Percentiles rank a stretch among this genome's conserved stretches.
Evolutionary conservation across 2,113 vertebrate species (phyloP).

Genomic region (Nesoenas mayeri): DNA sequence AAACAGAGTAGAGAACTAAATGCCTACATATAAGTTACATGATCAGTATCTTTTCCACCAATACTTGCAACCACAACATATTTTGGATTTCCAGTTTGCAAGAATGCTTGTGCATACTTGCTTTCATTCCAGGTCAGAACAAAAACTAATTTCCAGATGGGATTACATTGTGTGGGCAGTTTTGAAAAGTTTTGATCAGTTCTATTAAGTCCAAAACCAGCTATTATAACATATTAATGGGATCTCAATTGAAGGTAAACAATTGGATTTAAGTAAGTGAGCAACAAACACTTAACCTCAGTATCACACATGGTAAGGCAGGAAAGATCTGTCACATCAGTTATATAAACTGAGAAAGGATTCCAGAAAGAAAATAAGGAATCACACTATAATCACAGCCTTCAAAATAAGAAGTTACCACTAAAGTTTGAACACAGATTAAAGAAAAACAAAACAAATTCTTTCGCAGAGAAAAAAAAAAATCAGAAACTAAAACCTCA

Average conservation of each 20-base stretch:
- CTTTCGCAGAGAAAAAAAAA: background rate
- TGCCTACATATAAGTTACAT: background rate
- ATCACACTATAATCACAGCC: background rate
- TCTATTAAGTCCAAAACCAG: slow-evolving; percentile 3
- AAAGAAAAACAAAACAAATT: background rate
- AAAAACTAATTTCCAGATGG: slow-evolving; percentile 42
- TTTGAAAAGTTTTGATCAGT: slow-evolving; percentile 13
- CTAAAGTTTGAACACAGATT: background rate
- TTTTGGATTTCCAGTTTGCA: slow-evolving; percentile 41
- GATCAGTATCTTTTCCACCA: background rate
- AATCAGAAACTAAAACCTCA: background rate
- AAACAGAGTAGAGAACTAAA: background rate
- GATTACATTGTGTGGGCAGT: slow-evolving; percentile 15
- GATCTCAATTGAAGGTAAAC: background rate
- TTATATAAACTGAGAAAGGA: background rate
- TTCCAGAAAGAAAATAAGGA: background rate
- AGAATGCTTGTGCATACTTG: slow-evolving; percentile 40
- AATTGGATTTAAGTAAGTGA: slow-evolving; percentile 6
- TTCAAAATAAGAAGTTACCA: background rate
- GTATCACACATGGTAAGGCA: background rate
- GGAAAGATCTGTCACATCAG: background rate
- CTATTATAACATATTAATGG: background rate
- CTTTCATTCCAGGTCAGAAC: slow-evolving; percentile 38
- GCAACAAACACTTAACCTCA: background rate
- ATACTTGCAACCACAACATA: background rate